phyloP scores from a whole-genome alignment of 2,888 invertebrate species.

The Drosophila ochracea region DNA sequence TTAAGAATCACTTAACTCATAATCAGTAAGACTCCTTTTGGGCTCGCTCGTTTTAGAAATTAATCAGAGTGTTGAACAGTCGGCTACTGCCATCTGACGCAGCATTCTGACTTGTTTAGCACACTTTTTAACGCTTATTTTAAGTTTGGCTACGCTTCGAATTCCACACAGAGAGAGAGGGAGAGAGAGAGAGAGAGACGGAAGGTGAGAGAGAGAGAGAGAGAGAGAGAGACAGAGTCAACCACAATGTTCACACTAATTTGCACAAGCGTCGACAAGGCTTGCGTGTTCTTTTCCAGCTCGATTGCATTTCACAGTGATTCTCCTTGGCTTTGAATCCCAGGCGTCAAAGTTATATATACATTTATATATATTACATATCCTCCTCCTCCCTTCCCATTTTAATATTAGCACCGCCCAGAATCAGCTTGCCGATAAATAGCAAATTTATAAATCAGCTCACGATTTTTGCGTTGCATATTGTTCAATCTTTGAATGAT shows the following conservation, averaged over 20 bases:
- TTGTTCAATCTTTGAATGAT: not conserved
- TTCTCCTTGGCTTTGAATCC: constrained; percentile 28
- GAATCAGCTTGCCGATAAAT: not conserved
- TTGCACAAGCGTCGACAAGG: constrained; percentile 60
- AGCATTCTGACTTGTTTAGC: constrained; percentile 64
- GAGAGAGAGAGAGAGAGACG: not conserved
- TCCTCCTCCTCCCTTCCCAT: not conserved
- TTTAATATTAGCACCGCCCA: not conserved
- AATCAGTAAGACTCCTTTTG: not conserved
- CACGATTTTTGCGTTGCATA: not conserved
- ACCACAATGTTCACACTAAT: constrained; percentile 75
- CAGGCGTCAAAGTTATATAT: constrained; percentile 11
- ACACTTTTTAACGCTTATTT: constrained; percentile 82
- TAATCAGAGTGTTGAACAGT: not conserved
- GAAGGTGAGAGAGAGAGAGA: not conserved
- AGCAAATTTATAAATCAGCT: not conserved
- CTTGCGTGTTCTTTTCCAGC: constrained; percentile 63
- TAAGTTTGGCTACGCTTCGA: constrained; percentile 62
- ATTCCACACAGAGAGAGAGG: constrained; percentile 29
- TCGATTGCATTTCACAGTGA: constrained; percentile 66
- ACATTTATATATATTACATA: not conserved
- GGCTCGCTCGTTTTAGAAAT: not conserved
- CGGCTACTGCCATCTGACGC: not conserved
- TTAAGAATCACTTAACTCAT: not conserved
- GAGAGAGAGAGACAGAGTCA: not conserved